Evolutionary conservation across 2,888 invertebrate genomes (phyloP).

Genomic region (Cordilura impudica): DNA sequence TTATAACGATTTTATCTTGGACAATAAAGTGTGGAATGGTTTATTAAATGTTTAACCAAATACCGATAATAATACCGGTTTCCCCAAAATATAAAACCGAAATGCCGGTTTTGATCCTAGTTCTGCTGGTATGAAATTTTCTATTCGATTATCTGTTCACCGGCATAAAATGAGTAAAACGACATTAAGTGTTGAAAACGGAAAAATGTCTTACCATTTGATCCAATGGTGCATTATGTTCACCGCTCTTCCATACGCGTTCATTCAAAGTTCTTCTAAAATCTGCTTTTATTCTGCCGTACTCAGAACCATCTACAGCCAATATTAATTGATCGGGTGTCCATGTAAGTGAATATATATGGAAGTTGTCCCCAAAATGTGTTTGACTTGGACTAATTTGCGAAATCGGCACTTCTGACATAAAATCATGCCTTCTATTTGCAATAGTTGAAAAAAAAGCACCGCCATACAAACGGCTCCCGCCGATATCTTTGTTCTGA

Average conservation of each 20-base stretch:
- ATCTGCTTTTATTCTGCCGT: slow-evolving; percentile 78
- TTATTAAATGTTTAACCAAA: too few species aligned
- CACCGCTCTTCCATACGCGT: slow-evolving; percentile 81
- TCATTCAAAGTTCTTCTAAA: slow-evolving; percentile 72
- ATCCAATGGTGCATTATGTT: slow-evolving; percentile 85
- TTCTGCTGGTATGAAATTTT: too few species aligned
- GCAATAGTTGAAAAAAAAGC: slow-evolving; percentile 69
- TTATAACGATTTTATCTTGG: too few species aligned
- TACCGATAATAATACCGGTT: too few species aligned
- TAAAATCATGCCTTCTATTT: slow-evolving; percentile 72
- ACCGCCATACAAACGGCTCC: slow-evolving; percentile 72
- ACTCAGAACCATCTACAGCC: slow-evolving; percentile 80
- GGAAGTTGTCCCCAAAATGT: slow-evolving; percentile 81
- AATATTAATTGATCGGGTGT: slow-evolving; percentile 71
- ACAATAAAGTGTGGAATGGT: too few species aligned
- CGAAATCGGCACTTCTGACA: slow-evolving; percentile 61
- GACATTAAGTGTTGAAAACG: too few species aligned
- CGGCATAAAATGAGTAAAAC: too few species aligned
- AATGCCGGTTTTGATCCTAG: too few species aligned
- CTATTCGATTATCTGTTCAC: too few species aligned
- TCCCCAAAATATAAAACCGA: too few species aligned
- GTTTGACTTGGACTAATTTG: slow-evolving; percentile 59
- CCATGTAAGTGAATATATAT: slow-evolving; percentile 85
- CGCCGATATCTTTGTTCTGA: slow-evolving; percentile 69
- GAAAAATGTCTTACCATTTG: slow-evolving; percentile 83